Evolutionary conservation across 1,140 invertebrate genomes (phyloP).

Genomic region (Venustaconcha ellipsiformis): DNA sequence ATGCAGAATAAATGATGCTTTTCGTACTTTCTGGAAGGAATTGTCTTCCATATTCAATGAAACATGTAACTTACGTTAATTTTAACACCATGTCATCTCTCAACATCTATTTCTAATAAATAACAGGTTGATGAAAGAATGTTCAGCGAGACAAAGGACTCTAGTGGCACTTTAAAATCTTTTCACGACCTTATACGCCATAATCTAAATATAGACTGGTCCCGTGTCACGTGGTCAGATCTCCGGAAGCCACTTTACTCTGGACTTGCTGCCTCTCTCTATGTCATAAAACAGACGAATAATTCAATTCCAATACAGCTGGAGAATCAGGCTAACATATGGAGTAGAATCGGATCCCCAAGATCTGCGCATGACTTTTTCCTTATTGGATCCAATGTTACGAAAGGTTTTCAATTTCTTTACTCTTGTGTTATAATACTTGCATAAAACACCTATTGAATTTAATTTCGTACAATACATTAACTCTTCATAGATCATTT

Average conservation of each 20-base stretch:
- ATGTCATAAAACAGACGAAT: slow-evolving; percentile 24
- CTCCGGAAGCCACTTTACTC: slow-evolving; percentile 56
- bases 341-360: slow-evolving; percentile 7
- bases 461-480: too few relatives aligned
- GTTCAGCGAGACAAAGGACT: slow-evolving; percentile 14
- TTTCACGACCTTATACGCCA: slow-evolving; percentile 21
- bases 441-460: too few relatives aligned
- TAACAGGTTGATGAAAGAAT: slow-evolving; percentile 19
- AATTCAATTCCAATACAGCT: slow-evolving; percentile 14
- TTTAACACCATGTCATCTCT: too few relatives aligned
- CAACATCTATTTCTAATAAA: too few relatives aligned
- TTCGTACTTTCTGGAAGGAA: too few relatives aligned
- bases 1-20: too few relatives aligned
- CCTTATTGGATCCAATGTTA: not conserved
- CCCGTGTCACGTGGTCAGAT: slow-evolving; percentile 48
- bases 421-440: not conserved
- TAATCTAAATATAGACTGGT: slow-evolving; percentile 56
- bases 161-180: not conserved
- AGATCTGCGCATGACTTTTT: slow-evolving; percentile 9
- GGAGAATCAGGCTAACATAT: slow-evolving; percentile 13
- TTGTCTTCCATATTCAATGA: too few relatives aligned
- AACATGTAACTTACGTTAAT: too few relatives aligned
- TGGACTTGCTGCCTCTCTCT: slow-evolving; percentile 50
- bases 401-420: not conserved
- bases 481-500: too few relatives aligned